Conservation (phyloP, 2,113 vertebrate species). For the Tympanuchus pallidicinctus region DNA sequence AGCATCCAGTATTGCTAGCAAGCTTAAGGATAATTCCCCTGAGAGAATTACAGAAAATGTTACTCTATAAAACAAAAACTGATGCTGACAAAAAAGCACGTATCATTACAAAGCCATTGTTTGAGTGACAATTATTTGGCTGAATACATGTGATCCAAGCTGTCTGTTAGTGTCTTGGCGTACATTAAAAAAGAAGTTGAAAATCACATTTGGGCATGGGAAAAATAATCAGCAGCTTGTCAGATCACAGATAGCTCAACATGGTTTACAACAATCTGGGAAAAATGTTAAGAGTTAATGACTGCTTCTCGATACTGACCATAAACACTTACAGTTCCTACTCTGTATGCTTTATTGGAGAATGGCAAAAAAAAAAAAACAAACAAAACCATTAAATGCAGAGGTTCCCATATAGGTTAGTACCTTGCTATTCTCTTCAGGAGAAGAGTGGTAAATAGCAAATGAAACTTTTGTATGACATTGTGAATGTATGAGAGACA, state of each 20-base stretch:
- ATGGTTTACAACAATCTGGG: slow-evolving; percentile 13
- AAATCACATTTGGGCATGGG: background rate
- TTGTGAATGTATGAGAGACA: background rate
- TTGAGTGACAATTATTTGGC: background rate
- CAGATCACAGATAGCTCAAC: background rate
- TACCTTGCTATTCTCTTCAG: background rate
- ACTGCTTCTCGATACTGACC: background rate
- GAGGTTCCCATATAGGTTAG: background rate
- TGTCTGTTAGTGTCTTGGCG: background rate
- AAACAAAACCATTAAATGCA: background rate
- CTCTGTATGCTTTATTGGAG: background rate
- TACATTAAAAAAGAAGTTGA: background rate
- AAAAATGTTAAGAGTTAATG: background rate
- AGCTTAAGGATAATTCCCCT: background rate
- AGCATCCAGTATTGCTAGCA: background rate
- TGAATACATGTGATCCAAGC: background rate
- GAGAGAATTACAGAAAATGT: background rate
- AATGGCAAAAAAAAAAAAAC: background rate
- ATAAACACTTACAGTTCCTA: background rate
- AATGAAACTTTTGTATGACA: background rate
- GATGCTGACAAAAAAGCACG: background rate
- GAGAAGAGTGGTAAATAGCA: background rate
- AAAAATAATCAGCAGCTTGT: background rate
- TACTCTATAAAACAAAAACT: background rate
- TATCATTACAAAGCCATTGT: background rate